These are phyloP conservation scores for Phoenoteleia sp. DNA, from an alignment of 2,888 invertebrate species.

Conservation along the genomic window DNA sequence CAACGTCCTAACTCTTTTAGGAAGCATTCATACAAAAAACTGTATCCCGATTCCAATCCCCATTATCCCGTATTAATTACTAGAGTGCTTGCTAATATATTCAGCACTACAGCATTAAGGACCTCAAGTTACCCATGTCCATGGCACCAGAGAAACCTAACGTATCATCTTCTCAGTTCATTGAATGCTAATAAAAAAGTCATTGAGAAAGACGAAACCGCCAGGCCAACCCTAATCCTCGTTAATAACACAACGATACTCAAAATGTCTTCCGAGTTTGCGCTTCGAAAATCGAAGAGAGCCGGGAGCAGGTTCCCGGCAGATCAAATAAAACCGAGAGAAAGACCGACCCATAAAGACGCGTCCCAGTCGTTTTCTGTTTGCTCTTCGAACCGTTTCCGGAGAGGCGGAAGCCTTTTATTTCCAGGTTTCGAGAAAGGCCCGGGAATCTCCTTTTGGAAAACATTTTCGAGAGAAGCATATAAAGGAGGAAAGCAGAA, in stretches of 20 bases:
- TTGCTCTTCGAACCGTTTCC: conserved; percentile 69
- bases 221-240: conserved; percentile 47
- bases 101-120: conserved; percentile 6
- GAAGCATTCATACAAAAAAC: no score
- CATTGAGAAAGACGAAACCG: conserved; percentile 45
- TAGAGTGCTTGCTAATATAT: conserved; percentile 18
- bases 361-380: conserved; percentile 65
- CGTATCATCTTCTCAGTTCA: conserved; percentile 55
- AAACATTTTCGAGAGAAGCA: conserved; percentile 55
- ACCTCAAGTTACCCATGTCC: conserved; percentile 15
- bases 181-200: conserved; percentile 65
- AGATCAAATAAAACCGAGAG: conserved; percentile 57
- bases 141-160: neutral
- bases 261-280: conserved; percentile 62
- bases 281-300: conserved; percentile 40
- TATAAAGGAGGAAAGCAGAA: conserved; percentile 49
- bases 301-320: conserved; percentile 38
- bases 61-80: neutral
- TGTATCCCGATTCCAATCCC: no score
- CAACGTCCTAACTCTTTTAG: no score
- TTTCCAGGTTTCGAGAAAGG: conserved; percentile 60
- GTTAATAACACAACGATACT: conserved; percentile 60
- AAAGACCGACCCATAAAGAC: conserved; percentile 55
- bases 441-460: conserved; percentile 46
- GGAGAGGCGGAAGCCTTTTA: conserved; percentile 67